Conservation (phyloP, 1,140 invertebrate genomes). For the Heterodera schachtii region DNA sequence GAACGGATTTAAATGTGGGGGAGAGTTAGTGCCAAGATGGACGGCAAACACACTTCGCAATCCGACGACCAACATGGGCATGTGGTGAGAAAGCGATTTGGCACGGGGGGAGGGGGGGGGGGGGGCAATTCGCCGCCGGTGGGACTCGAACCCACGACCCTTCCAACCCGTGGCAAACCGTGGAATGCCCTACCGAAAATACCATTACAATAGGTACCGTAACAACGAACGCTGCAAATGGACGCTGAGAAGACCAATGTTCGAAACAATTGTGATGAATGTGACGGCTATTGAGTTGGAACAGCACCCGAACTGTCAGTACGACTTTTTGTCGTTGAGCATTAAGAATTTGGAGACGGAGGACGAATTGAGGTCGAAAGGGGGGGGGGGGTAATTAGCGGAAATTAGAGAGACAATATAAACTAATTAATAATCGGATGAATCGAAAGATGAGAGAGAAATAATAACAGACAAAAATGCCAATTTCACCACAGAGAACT, state of each 20-base stretch:
- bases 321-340: constrained; percentile 53
- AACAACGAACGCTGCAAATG: constrained; percentile 56
- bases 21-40: constrained; percentile 48
- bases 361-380: constrained; percentile 22
- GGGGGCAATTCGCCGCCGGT: not conserved
- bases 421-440: no score
- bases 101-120: not conserved
- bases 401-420: no score
- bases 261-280: constrained; percentile 49
- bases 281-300: constrained; percentile 56
- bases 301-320: constrained; percentile 45
- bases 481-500: constrained; percentile 19
- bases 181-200: no score
- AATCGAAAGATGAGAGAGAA: no score
- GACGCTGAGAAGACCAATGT: constrained; percentile 47
- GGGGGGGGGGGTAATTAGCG: constrained; percentile 13
- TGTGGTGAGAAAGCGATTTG: not conserved
- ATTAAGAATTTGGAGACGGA: constrained; percentile 27
- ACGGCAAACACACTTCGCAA: constrained; percentile 42
- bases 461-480: no score
- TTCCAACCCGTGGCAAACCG: no score
- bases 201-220: constrained; percentile 32
- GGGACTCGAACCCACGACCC: no score
- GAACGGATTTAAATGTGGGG: constrained; percentile 48
- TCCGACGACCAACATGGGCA: constrained; percentile 1